Base-by-base conservation (phyloP, 2,113 vertebrate species). In the Cairina moschata region DNA sequence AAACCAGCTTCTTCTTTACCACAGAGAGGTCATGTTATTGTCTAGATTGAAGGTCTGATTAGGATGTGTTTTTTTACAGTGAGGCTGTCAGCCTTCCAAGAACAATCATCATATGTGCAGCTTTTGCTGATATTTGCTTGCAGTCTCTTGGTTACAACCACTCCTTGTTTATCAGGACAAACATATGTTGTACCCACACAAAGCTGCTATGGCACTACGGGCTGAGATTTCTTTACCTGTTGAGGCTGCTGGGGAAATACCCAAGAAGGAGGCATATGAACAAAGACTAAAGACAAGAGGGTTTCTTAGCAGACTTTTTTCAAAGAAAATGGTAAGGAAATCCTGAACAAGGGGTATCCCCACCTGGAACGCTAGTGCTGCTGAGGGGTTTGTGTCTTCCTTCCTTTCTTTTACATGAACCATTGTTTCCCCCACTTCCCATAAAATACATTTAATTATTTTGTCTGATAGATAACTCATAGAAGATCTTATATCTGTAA, bases 211-310 rank as follows among this genome's bases (percentile, higher is more conserved):
- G 26, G 77, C 20, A 44, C 48, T 34, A 31, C 13, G 14, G 52
- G 56, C 56, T 95, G 80, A 90, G 88, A 83, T 84, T 88, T 56
- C 88, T 78, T 67, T 46, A 34, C 78, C 87, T 94, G 85, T 11
- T 17, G 83, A 84, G 63, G 46, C 12, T 44, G 34, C 48, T 3
- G 31, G 67, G 87, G 86, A 94, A 93, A 67, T 73, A 89, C 76
- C 65, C 1, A 1, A 60, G 68, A 31, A 88, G 67, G 81, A 86
- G 17, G 12, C 32, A 22, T 8, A 83, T 31, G 56, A 85, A 74
- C 23, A 78, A 90, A 83, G 34, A 11, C 34, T 44, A 25, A 36
- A 73, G 29, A 26, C 29, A 16, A 36, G 55, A 92, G 9, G 34
- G 21, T 26, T 69, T 79, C 72, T 54, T 26, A 71, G 52, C 56